Evolutionary conservation across 2,797 vertebrate species (phyloP).

Genomic region (Gallinago stenura): DNA sequence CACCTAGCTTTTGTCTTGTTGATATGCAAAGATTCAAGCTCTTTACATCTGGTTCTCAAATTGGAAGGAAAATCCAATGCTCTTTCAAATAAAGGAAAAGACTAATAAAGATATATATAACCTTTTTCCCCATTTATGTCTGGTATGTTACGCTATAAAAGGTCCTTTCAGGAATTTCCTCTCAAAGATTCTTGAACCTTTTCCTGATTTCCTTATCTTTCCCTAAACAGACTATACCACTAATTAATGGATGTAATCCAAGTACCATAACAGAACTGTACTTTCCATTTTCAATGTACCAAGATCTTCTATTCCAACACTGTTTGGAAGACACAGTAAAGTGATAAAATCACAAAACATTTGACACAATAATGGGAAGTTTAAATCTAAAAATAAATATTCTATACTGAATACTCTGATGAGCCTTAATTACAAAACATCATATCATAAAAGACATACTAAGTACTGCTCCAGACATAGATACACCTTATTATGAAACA

Average conservation of each 20-base stretch:
- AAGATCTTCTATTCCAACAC: not conserved
- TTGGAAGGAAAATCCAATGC: not conserved
- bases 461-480: not conserved
- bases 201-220: not conserved
- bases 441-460: not conserved
- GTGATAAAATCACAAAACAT: not conserved
- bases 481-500: not conserved
- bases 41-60: not conserved
- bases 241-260: not conserved
- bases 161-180: not conserved
- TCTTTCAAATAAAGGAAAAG: not conserved
- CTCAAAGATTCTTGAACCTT: not conserved
- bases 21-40: not conserved
- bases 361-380: not conserved
- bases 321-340: not conserved
- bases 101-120: not conserved
- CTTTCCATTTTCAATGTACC: not conserved
- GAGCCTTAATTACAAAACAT: not conserved
- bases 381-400: not conserved
- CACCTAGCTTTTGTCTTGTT: not conserved
- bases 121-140: not conserved
- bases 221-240: not conserved
- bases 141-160: not conserved
- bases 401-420: not conserved
- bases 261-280: not conserved